A percentile compares a stretch with the other conserved stretches of the same genome.
phyloP scores from a whole-genome alignment of 2,888 invertebrate genomes.

The Microdon myrmicae region DNA sequence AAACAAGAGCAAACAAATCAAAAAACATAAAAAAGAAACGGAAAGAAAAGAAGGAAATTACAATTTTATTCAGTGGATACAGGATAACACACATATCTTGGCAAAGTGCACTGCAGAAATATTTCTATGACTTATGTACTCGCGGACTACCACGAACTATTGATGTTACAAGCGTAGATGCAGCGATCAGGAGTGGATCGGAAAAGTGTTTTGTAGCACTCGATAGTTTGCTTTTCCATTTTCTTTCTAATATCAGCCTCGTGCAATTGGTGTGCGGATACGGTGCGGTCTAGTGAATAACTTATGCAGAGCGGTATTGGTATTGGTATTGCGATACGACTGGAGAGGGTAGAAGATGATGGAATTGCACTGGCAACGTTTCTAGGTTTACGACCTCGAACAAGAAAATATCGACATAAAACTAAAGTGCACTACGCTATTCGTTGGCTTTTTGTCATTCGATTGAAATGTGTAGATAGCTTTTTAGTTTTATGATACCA shows the following conservation, averaged over 20 bases:
- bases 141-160: background rate
- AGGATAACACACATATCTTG: slow-evolving; percentile 31
- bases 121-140: slow-evolving; percentile 36
- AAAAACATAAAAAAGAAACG: slow-evolving; percentile 5
- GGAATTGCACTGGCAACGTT: slow-evolving; percentile 26
- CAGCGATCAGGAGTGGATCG: slow-evolving; percentile 2
- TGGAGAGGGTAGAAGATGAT: slow-evolving; percentile 8
- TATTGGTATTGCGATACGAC: too few relatives aligned
- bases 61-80: slow-evolving; percentile 43
- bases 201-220: slow-evolving; percentile 11
- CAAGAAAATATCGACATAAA: slow-evolving; percentile 38
- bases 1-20: slow-evolving; percentile 3
- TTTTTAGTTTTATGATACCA: slow-evolving; percentile 39
- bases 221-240: slow-evolving; percentile 22
- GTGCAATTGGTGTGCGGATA: slow-evolving; percentile 6
- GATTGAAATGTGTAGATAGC: slow-evolving; percentile 46
- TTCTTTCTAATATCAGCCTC: slow-evolving; percentile 14
- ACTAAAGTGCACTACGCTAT: slow-evolving; percentile 47
- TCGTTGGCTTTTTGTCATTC: slow-evolving; percentile 39
- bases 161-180: background rate
- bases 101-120: slow-evolving; percentile 32
- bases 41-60: slow-evolving; percentile 32
- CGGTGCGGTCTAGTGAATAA: slow-evolving; percentile 11
- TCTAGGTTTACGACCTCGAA: slow-evolving; percentile 36
- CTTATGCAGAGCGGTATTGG: background rate